Base-by-base conservation (phyloP, 2,113 vertebrate genomes). In the Oncorhynchus gorbuscha region DNA sequence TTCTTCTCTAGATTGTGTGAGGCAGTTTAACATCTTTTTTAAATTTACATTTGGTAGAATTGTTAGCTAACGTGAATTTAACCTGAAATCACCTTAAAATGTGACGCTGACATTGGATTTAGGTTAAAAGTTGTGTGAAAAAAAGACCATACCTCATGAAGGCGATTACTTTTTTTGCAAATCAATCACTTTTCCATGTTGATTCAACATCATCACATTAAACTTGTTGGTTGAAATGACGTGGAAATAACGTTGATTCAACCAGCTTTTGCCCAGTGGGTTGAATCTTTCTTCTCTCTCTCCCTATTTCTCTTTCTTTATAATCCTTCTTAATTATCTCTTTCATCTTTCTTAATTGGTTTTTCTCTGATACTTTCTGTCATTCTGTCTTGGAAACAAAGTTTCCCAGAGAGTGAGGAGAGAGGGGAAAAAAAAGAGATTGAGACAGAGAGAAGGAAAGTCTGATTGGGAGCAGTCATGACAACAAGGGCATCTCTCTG, bases 391-490 rank as follows among this genome's bases (percentile, higher is more conserved):
- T 28, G 18, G 76, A 66, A 26, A 66, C 26, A 30, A 9, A 28
- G 64, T 66, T 66, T 66, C 14, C 24, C 22, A 24, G 13, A 68
- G 68, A 45, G 68, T 12, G 28, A 18, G 48, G 74, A n/a, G 77
- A 32, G 24, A 72, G 48, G 81, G 7, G 64, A 58, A 72, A 58
- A 35, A 32, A 39, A 22, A 58, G 35, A 49, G 76, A 78, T 74
- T 70, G 83, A 77, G 79, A 80, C 58, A 30, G 69, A 73, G 55
- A 79, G 77, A 84, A 83, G 67, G 71, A 76, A 76, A 77, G 75
- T 76, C 61, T 90, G 89, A 91, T 89, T 89, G 86, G 86, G 81
- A 75, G 81, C 84, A 88, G 79, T 84, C 75, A 76, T 75, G 76
- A n/a, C n/a, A n/a, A n/a, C n/a, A n/a, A n/a, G 81, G 84, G 82